Evolutionary conservation across 2,113 vertebrate genomes (phyloP), one percentile per base, ranked within the genome.

Genomic region (Pycnonotus jocosus): DNA sequence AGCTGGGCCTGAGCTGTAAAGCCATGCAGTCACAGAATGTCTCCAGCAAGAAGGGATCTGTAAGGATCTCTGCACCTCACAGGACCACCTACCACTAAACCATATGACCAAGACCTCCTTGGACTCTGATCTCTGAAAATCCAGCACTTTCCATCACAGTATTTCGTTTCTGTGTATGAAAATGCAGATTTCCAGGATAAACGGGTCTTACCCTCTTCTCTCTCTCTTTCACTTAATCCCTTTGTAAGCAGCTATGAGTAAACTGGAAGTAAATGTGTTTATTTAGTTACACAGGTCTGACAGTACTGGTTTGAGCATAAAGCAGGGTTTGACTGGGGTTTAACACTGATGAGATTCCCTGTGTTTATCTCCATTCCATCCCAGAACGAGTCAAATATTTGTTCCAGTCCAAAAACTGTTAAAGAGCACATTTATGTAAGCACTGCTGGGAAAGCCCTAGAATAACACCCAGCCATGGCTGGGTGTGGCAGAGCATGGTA

Each of bases 331-430:
- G 42, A 44, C 40, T 51, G 58, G 53, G 80, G 11, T 69, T 69
- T 50, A 27, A 7, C 18, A 25, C 57, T 2, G 1, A 11, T 12
- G 66, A 88, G 47, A 56, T 71, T 79, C 44, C 79, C 79, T 77
- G 58, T 64, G 48, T 95, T 91, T 76, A 35, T 79, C 71, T 90
- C 82, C 0, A 0, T n/a, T 86, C 83, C 62, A n/a, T 86, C 82
- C 71, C 86, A 90, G 86, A 68, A 93, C 60, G 86, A 77, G 58
- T 80, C 89, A 72, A 93, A 72, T 56, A 19, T 90, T 90, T 90
- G 62, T 86, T 92, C 79, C 85, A 62, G 44, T 66, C 85, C 88
- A 81, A 51, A 88, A 94, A 54, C 28, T 42, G 57, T 78, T 62
- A 6, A 81, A 68, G 78, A 85, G 65, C 80, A 28, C 48, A 8